These are phyloP conservation scores for Plectropomus leopardus DNA, from an alignment of 2,113 vertebrate species.

Conservation along the genomic window DNA sequence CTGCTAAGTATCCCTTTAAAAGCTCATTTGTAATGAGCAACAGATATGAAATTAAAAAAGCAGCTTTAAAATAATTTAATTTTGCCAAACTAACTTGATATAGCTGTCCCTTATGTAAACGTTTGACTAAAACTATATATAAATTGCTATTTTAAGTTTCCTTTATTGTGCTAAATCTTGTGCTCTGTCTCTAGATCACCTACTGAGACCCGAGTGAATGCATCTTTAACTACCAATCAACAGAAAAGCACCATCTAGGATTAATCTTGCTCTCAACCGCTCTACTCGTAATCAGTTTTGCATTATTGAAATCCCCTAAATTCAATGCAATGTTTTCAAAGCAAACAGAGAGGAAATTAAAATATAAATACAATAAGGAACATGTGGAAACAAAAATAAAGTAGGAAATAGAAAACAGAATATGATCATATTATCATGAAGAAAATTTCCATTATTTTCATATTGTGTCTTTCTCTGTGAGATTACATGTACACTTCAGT, in stretches of 20 bases:
- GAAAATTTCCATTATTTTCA: constrained; percentile 9
- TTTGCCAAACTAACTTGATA: not conserved
- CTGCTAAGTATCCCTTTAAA: too few relatives aligned
- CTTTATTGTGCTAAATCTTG: not conserved
- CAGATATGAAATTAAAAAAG: too few relatives aligned
- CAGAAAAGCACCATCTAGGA: constrained; percentile 1
- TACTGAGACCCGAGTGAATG: not conserved
- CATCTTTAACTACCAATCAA: constrained; percentile 21
- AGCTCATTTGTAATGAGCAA: too few relatives aligned
- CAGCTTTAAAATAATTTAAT: not conserved
- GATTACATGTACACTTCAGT: constrained; percentile 6
- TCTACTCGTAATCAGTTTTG: constrained; percentile 1
- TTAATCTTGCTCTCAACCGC: constrained; percentile 11
- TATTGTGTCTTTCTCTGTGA: not conserved
- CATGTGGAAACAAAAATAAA: not conserved
- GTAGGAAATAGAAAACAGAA: not conserved
- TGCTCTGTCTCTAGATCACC: not conserved
- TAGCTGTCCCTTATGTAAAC: not conserved
- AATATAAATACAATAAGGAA: not conserved
- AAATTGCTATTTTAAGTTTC: constrained; percentile 9
- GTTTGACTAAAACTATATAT: not conserved
- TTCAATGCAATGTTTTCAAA: not conserved
- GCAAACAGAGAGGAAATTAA: constrained; percentile 7
- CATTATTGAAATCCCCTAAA: constrained; percentile 29
- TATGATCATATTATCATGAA: not conserved